Percentiles rank a stretch among this genome's conserved stretches.
phyloP scores from a whole-genome alignment of 2,888 invertebrate genomes.

The Drosophila mimetica region DNA sequence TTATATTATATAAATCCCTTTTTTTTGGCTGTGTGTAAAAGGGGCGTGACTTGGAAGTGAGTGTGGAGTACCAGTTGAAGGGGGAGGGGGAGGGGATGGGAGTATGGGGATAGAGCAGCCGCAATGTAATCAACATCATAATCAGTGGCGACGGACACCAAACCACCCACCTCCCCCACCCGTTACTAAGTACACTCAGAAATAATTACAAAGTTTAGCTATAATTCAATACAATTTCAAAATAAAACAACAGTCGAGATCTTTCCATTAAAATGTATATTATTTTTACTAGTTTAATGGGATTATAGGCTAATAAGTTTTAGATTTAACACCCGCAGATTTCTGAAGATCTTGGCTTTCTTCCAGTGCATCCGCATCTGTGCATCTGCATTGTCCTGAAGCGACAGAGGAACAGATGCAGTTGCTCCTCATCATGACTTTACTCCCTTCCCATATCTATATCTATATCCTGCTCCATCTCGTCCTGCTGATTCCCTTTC shows the following conservation, averaged over 20 bases:
- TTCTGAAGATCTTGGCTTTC: not conserved
- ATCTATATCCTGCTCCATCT: not conserved
- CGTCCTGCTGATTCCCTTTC: not conserved
- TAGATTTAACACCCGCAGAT: too few species aligned
- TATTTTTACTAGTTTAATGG: too few species aligned
- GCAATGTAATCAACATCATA: slow-evolving; percentile 77
- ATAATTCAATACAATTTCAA: not conserved
- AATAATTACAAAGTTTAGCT: not conserved
- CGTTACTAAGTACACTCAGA: not conserved
- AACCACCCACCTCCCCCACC: not conserved
- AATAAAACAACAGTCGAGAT: too few species aligned
- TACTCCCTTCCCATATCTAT: slow-evolving; percentile 8
- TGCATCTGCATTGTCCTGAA: slow-evolving; percentile 64
- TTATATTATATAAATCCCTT: too few species aligned
- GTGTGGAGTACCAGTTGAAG: not conserved
- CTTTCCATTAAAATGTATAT: too few species aligned
- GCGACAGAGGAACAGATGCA: slow-evolving; percentile 41
- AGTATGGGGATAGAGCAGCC: slow-evolving; percentile 38
- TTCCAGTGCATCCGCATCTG: slow-evolving; percentile 22
- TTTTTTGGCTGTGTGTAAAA: slow-evolving; percentile 1
- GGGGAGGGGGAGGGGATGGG: not conserved
- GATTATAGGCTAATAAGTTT: too few species aligned
- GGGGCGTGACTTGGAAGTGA: slow-evolving; percentile 9
- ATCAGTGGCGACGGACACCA: slow-evolving; percentile 56
- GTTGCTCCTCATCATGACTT: slow-evolving; percentile 31